Conservation (phyloP, 2,797 vertebrate genomes). For the Dendrocincla fuliginosa region DNA sequence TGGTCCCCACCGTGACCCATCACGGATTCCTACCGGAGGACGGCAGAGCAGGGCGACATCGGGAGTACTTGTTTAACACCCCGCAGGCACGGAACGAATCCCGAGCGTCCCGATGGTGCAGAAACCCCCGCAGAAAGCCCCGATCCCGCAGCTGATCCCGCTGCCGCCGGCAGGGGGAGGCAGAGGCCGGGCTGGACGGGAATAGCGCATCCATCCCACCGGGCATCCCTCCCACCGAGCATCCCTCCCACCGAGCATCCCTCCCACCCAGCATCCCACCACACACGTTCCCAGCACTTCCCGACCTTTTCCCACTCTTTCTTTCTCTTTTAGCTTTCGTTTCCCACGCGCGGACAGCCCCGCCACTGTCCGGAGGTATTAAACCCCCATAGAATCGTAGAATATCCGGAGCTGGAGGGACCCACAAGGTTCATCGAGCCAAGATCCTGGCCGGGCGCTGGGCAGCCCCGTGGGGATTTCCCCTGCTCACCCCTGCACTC, state of each 20-base stretch:
- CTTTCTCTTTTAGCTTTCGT: rapidly evolving
- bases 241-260: too few species aligned
- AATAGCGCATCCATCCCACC: too few species aligned
- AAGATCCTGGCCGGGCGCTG: background rate
- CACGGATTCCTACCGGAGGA: rapidly evolving
- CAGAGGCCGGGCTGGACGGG: slow-evolving; percentile 32
- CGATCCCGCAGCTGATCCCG: too few species aligned
- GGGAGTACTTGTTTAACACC: background rate
- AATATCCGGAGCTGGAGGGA: background rate
- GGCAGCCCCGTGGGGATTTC: background rate
- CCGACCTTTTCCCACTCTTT: background rate
- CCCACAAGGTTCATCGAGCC: background rate
- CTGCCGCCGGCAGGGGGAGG: slow-evolving; percentile 13
- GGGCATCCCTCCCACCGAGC: too few species aligned
- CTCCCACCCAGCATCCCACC: too few species aligned
- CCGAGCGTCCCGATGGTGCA: background rate
- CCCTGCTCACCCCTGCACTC: rapidly evolving
- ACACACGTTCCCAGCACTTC: rapidly evolving
- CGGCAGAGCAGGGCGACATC: background rate
- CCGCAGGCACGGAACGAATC: background rate
- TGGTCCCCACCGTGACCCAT: background rate
- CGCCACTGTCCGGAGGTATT: rapidly evolving
- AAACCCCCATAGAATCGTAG: background rate
- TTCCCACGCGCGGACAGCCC: rapidly evolving
- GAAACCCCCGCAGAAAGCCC: rapidly evolving